Conservation (phyloP, 1,140 invertebrate species). For the Stratiolaelaps scimitus region DNA sequence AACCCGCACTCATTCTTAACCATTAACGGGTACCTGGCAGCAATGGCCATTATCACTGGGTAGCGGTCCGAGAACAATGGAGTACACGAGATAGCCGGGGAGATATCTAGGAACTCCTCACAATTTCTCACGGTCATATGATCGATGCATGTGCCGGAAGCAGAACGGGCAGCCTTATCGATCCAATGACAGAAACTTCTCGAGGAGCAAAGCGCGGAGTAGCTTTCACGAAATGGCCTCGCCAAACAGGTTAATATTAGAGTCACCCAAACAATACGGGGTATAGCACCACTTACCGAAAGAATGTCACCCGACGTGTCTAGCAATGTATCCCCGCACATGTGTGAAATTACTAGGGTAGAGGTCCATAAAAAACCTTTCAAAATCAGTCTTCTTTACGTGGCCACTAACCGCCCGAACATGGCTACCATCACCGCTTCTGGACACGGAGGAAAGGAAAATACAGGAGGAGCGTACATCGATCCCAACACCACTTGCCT, state of each 20-base stretch:
- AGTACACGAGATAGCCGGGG: neutral
- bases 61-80: slow-evolving; percentile 10
- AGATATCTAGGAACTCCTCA: neutral
- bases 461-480: neutral
- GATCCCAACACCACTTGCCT: neutral
- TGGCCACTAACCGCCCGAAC: neutral
- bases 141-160: neutral
- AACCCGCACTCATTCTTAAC: too few relatives aligned
- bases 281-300: neutral
- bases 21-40: too few relatives aligned
- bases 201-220: neutral
- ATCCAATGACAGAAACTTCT: neutral
- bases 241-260: neutral
- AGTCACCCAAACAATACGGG: neutral
- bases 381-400: neutral
- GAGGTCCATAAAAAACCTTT: neutral
- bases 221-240: neutral
- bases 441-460: neutral
- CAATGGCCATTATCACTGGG: too few relatives aligned
- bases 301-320: neutral
- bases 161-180: neutral
- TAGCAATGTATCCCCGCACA: too few relatives aligned
- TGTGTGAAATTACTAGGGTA: neutral
- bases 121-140: neutral
- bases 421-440: neutral